Percentiles rank a stretch among this genome's conserved stretches.
Evolutionary conservation across 2,797 vertebrate genomes (phyloP).

Genomic region (Aldrovandia affinis): DNA sequence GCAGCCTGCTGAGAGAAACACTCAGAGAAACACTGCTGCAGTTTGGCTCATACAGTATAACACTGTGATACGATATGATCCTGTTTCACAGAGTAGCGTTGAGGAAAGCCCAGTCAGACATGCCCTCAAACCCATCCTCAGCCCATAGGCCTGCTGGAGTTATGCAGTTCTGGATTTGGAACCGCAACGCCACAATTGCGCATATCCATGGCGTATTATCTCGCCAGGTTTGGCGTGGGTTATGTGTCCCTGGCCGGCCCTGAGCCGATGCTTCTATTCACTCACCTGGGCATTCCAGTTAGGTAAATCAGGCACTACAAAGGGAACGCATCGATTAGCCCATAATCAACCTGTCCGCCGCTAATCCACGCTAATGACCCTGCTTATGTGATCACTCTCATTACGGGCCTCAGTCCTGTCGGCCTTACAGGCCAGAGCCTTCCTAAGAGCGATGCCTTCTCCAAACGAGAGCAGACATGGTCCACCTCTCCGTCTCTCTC

Average conservation of each 20-base stretch:
- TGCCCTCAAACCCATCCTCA: background rate
- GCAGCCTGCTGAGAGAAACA: background rate
- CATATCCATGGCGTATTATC: too few relatives aligned
- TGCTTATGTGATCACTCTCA: too few relatives aligned
- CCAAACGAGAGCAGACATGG: too few relatives aligned
- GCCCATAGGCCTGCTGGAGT: background rate
- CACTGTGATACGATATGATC: too few relatives aligned
- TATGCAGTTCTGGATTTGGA: too few relatives aligned
- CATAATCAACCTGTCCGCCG: background rate
- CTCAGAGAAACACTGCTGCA: background rate
- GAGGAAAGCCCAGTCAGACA: too few relatives aligned
- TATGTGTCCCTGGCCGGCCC: background rate
- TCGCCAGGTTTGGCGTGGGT: background rate
- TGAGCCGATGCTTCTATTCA: background rate
- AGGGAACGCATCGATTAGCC: background rate
- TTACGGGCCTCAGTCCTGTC: too few relatives aligned
- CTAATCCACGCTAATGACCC: background rate
- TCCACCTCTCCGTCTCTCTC: background rate
- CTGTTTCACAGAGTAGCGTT: too few relatives aligned
- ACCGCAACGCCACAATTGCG: too few relatives aligned
- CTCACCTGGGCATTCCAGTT: slow-evolving; percentile 1
- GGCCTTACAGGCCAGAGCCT: too few relatives aligned
- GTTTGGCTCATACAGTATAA: too few relatives aligned
- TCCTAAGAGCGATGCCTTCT: too few relatives aligned
- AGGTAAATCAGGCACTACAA: background rate